A percentile compares a stretch with the other conserved stretches of the same genome.
Conservation (phyloP, 2,113 vertebrate genomes). For the Hemibagrus wyckioides region DNA sequence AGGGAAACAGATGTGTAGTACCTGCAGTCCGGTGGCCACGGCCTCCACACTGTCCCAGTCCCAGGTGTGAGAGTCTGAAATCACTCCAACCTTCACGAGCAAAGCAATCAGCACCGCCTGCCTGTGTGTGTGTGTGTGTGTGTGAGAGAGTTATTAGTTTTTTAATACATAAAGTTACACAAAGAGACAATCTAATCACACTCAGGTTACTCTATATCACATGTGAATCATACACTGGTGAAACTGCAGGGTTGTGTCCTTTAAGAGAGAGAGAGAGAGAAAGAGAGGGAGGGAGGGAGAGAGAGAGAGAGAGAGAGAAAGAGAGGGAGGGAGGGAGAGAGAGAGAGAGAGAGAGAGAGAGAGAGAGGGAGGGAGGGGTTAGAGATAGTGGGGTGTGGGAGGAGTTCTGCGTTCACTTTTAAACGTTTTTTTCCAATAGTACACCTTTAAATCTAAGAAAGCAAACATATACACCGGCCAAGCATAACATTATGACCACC, state of each 20-base stretch:
- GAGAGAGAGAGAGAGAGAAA: too few relatives aligned
- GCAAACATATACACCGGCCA: too few relatives aligned
- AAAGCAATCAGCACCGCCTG: constrained; percentile 94
- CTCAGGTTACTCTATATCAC: neutral
- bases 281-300: too few relatives aligned
- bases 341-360: too few relatives aligned
- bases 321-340: too few relatives aligned
- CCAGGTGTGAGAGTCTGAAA: constrained; percentile 89
- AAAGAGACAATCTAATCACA: neutral
- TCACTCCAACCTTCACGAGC: constrained; percentile 92
- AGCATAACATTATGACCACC: too few relatives aligned
- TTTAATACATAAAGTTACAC: neutral
- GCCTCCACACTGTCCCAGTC: constrained; percentile 95
- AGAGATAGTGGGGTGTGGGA: too few relatives aligned
- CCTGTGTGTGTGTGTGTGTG: constrained; percentile 69
- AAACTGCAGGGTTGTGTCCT: neutral
- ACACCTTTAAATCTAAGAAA: too few relatives aligned
- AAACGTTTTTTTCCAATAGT: too few relatives aligned
- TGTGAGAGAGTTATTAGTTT: neutral
- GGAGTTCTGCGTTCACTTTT: too few relatives aligned
- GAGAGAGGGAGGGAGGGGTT: too few relatives aligned
- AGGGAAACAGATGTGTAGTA: constrained; percentile 53
- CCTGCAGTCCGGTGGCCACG: constrained; percentile 95
- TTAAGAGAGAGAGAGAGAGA: neutral
- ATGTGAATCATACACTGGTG: neutral